A percentile compares a stretch with the other conserved stretches of the same genome.
phyloP scores from a whole-genome alignment of 2,113 vertebrate species.

The Mormoops blainvillei region DNA sequence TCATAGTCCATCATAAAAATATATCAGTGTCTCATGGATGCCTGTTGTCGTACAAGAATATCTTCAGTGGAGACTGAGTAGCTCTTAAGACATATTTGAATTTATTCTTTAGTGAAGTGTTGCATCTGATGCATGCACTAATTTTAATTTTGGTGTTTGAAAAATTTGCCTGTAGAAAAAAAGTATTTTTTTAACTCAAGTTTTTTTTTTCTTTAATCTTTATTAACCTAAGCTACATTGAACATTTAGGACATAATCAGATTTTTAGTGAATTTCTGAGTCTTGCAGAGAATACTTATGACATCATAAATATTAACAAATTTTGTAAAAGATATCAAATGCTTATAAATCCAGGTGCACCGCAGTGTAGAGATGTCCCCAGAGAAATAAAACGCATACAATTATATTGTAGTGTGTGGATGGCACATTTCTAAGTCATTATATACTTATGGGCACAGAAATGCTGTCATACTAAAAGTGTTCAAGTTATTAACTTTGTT shows the following conservation, averaged over 20 bases:
- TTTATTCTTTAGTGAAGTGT: slow-evolving; percentile 28
- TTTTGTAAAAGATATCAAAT: slow-evolving; percentile 22
- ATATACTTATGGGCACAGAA: slow-evolving; percentile 33
- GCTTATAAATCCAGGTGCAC: slow-evolving; percentile 3
- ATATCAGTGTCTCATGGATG: slow-evolving; percentile 1
- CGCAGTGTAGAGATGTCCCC: slow-evolving; percentile 21
- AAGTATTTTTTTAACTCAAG: neutral
- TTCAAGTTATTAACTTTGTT: slow-evolving; percentile 51
- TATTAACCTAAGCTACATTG: neutral
- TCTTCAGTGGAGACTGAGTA: neutral
- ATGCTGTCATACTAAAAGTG: slow-evolving; percentile 36
- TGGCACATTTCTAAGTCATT: slow-evolving; percentile 40
- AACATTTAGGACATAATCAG: slow-evolving; percentile 1
- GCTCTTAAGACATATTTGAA: neutral
- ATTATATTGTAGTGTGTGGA: slow-evolving; percentile 42
- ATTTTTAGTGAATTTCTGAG: slow-evolving; percentile 29
- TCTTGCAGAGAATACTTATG: slow-evolving; percentile 16
- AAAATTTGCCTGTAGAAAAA: slow-evolving; percentile 16
- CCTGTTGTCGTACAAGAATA: neutral
- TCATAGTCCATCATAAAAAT: neutral
- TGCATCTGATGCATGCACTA: neutral
- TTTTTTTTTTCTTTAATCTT: neutral
- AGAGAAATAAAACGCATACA: slow-evolving; percentile 19
- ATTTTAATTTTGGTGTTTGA: slow-evolving; percentile 16
- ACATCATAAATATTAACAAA: slow-evolving; percentile 32